phyloP scores from a whole-genome alignment of 2,888 invertebrate genomes.

The Thymelicus lineola region DNA sequence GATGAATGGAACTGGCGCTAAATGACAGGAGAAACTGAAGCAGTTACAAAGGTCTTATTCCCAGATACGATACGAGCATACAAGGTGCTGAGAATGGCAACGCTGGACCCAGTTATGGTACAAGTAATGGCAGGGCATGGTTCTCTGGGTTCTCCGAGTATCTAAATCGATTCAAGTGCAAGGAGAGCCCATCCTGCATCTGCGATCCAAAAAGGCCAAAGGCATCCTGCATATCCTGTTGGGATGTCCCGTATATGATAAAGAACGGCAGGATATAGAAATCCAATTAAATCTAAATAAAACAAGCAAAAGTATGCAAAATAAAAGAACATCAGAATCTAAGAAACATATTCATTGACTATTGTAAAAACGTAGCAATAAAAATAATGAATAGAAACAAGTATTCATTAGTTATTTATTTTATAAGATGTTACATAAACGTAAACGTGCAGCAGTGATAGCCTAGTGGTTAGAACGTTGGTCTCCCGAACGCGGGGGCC shows the following conservation, averaged over 20 bases:
- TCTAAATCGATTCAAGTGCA: conserved; percentile 38
- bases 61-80: conserved; percentile 7
- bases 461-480: too few species aligned
- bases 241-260: neutral
- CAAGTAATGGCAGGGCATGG: conserved; percentile 39
- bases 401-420: too few species aligned
- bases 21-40: neutral
- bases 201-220: conserved; percentile 21
- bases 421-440: too few species aligned
- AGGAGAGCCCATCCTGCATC: conserved; percentile 33
- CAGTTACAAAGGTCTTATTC: conserved; percentile 1
- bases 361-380: too few species aligned
- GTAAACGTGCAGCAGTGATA: too few species aligned
- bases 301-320: too few species aligned
- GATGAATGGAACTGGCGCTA: conserved; percentile 8
- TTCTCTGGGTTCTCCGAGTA: conserved; percentile 36
- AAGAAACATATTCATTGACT: too few species aligned
- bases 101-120: neutral
- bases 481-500: too few species aligned
- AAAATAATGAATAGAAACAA: too few species aligned
- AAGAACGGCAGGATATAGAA: too few species aligned
- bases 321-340: too few species aligned
- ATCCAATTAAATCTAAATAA: too few species aligned
- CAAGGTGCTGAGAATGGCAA: neutral
- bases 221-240: neutral